Conservation (phyloP, 2,797 vertebrate species). For the Protonibea diacanthus region DNA sequence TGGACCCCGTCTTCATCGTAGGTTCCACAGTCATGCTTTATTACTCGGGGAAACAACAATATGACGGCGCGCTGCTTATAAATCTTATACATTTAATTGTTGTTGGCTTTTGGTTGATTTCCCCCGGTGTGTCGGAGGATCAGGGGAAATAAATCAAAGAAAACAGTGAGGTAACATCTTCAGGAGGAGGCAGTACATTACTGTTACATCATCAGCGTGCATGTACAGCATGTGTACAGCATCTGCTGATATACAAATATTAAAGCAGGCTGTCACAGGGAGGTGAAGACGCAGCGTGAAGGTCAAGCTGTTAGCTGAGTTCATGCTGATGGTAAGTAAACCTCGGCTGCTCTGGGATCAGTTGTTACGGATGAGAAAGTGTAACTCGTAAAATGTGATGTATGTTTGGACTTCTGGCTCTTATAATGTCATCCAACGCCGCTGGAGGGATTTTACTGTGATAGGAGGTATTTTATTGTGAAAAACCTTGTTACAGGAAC, state of each 20-base stretch:
- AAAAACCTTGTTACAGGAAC: neutral
- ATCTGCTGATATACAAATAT: slow-evolving; percentile 29
- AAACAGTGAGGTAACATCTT: slow-evolving; percentile 48
- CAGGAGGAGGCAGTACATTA: slow-evolving; percentile 45
- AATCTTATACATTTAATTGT: slow-evolving; percentile 77
- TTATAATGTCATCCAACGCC: slow-evolving; percentile 8
- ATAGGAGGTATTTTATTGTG: slow-evolving; percentile 23
- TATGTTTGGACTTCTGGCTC: slow-evolving; percentile 12
- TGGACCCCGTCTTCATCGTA: slow-evolving; percentile 52
- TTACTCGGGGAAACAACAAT: slow-evolving; percentile 55
- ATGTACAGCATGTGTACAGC: slow-evolving; percentile 25
- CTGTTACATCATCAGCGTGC: slow-evolving; percentile 32
- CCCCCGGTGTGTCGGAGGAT: slow-evolving; percentile 55
- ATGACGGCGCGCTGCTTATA: slow-evolving; percentile 58
- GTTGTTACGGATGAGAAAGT: slow-evolving; percentile 29
- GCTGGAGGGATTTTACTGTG: slow-evolving; percentile 13
- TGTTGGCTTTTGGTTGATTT: slow-evolving; percentile 73
- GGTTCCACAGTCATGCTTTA: slow-evolving; percentile 49
- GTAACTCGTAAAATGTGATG: slow-evolving; percentile 29
- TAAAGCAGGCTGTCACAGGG: slow-evolving; percentile 29
- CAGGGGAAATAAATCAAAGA: slow-evolving; percentile 72
- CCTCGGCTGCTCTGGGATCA: slow-evolving; percentile 44
- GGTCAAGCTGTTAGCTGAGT: slow-evolving; percentile 59
- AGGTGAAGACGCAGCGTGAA: slow-evolving; percentile 35
- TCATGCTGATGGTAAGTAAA: slow-evolving; percentile 61